Base-by-base conservation (phyloP, 1,140 invertebrate species). In the Dreissena polymorpha region DNA sequence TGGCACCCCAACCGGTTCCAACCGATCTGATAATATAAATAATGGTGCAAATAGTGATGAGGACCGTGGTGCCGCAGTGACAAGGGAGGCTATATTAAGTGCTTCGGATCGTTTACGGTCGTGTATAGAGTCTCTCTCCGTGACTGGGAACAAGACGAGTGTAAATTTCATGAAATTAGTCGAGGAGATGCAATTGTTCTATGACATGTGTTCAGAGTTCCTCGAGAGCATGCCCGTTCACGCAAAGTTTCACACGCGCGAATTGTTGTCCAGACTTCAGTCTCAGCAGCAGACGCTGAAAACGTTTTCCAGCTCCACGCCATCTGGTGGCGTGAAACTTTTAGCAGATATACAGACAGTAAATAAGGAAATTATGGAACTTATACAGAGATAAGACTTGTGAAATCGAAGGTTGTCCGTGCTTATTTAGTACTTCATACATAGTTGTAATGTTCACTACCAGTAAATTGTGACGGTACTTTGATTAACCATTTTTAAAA, bases 161-260 rank as follows among this genome's bases (percentile, higher is more conserved):
- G 89, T 88, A 27, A 91, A 91, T 84, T 91, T 92, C 69, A 89
- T 92, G 89, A 85, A 91, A n/a, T 79, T 93, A 1, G 90, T 91
- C 0, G 91, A 92, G 72, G 87, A 92, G 75, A 89, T 93, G 55
- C 86, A 92, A 83, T 80, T 87, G 49, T 91, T 92, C 78, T 88
- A 91, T 78, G 83, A 86, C 64, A 74, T 90, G 73, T 93, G 91
- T 87, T 90, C 86, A 57, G 85, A 83, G 49, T 93, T 91, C 84
- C 91, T 93, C 50, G 91, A 92, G 72, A 88, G 90, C 39, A 82
- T 97, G 84, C 95, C 97, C 23, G 96, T 97, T 21, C 97, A 97
- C 89, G 95, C 96, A 39, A 96, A 97, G 78, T 97, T 98, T 91
- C 97, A 97, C 87, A 96, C 98, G 88, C 95, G 97, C 13, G 97